Conservation (phyloP, 2,888 invertebrate species). For the Drosophila atripex region DNA sequence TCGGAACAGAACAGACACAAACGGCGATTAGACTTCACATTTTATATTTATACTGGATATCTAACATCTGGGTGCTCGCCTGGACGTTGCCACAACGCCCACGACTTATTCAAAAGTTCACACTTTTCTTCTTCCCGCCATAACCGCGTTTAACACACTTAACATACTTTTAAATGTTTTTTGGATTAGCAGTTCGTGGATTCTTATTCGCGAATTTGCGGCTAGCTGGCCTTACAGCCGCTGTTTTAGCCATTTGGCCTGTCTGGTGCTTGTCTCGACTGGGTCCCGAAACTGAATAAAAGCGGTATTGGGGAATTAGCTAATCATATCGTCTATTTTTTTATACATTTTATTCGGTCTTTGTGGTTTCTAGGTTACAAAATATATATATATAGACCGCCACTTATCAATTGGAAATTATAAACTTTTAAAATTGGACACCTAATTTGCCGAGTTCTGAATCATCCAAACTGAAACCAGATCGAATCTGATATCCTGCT, state of each 20-base stretch:
- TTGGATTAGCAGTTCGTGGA: conserved; percentile 21
- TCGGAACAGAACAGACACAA: conserved; percentile 43
- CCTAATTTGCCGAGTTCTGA: conserved; percentile 5
- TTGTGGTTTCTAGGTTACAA: neutral
- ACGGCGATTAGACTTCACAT: conserved; percentile 7
- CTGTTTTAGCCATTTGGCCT: conserved; percentile 8
- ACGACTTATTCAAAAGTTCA: conserved; percentile 13
- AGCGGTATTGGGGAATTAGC: neutral
- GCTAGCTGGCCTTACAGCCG: conserved; percentile 2
- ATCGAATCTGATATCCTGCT: conserved; percentile 14
- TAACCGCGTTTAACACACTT: conserved; percentile 28
- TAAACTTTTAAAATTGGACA: neutral
- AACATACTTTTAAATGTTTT: conserved; percentile 32
- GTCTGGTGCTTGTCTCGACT: conserved; percentile 14
- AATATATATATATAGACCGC: too few relatives aligned
- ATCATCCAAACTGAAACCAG: neutral
- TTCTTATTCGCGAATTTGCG: conserved; percentile 14
- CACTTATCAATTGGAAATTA: neutral
- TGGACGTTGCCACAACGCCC: conserved; percentile 13
- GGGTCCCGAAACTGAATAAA: neutral
- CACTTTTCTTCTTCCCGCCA: conserved; percentile 11
- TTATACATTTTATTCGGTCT: neutral
- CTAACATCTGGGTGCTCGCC: conserved; percentile 14
- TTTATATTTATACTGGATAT: neutral
- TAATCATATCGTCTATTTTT: neutral